These are phyloP conservation scores for Bombus sylvicola DNA, from an alignment of 1,140 invertebrate species.

Conservation along the genomic window DNA sequence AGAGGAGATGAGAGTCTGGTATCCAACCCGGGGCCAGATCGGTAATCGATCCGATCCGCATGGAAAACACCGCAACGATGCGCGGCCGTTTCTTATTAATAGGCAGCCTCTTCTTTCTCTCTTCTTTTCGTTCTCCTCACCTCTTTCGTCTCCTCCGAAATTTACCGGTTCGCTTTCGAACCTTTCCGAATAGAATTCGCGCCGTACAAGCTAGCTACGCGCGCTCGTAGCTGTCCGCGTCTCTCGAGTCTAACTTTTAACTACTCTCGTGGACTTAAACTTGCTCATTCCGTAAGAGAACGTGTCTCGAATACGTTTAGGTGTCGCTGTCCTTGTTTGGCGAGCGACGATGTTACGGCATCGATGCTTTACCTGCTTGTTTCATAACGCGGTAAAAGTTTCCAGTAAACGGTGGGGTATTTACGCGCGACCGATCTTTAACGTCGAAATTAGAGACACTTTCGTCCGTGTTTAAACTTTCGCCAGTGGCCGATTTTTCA, in stretches of 20 bases:
- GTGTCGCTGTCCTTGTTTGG: neutral
- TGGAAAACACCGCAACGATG: conserved; percentile 74
- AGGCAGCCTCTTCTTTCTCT: conserved; percentile 69
- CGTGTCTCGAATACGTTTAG: neutral
- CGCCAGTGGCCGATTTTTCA: neutral
- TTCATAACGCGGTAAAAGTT: conserved; percentile 13
- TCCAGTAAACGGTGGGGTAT: neutral
- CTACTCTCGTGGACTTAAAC: neutral
- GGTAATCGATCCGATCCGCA: conserved; percentile 77
- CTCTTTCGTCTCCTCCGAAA: neutral
- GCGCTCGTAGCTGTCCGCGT: neutral
- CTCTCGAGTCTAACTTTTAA: neutral
- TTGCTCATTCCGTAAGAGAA: neutral
- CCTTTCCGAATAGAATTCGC: neutral
- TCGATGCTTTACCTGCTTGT: neutral
- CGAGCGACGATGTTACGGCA: neutral
- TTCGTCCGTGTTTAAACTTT: neutral
- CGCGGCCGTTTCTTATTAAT: conserved; percentile 77
- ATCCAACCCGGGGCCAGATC: conserved; percentile 65
- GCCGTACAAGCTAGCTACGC: neutral
- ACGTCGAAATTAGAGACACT: conserved; percentile 10
- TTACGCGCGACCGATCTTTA: neutral
- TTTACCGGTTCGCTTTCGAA: neutral
- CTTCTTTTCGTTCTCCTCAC: neutral
- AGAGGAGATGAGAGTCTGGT: conserved; percentile 35